Evolutionary conservation across 2,797 vertebrate species (phyloP), one percentile per base, ranked within the genome.

Genomic region (Podarcis lilfordi): DNA sequence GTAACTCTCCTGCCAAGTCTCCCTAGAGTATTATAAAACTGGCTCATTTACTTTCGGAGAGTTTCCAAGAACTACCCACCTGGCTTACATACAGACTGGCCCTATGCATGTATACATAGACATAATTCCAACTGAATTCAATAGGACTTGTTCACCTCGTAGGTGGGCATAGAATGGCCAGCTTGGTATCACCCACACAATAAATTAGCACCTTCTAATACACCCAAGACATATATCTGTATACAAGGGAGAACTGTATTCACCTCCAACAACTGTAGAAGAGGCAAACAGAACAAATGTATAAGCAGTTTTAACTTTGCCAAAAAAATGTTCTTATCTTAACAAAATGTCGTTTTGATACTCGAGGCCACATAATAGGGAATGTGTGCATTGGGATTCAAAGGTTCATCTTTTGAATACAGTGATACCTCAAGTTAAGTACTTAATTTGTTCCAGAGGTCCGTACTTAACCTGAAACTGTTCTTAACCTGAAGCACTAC

Each of bases 51-150:
- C 64, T 89, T 13, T 21, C 9, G 43, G 71, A 35, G 21, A 76
- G 74, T 83, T 91, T 89, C 88, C 84, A 40, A 71, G 80, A 86
- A 83, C 25, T 9, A 88, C 84, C 78, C 88, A 86, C 87, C 82
- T 93, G 82, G 1, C 19, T 72, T 72, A 35, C 32, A 32, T 72
- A 17, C 71, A n/a, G 17, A 32, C 32, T 32, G 7, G 32, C 32
- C 32, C 71, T 72, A 35, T 61, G 61, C 61, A 23, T 23, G 21
- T 61, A 23, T 61, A 23, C 61, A 19, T 23, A 61, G 61, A 61
- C 17, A 23, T 61, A 19, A 61, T 23, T 23, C 61, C 61, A 61
- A 61, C 17, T 61, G 17, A 61, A 61, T 61, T 61, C 61, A 61
- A 23, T 61, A 61, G 61, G 61, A 61, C 61, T 61, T 61, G 61